Conservation (phyloP, 2,113 vertebrate species). For the Anseranas semipalmata region DNA sequence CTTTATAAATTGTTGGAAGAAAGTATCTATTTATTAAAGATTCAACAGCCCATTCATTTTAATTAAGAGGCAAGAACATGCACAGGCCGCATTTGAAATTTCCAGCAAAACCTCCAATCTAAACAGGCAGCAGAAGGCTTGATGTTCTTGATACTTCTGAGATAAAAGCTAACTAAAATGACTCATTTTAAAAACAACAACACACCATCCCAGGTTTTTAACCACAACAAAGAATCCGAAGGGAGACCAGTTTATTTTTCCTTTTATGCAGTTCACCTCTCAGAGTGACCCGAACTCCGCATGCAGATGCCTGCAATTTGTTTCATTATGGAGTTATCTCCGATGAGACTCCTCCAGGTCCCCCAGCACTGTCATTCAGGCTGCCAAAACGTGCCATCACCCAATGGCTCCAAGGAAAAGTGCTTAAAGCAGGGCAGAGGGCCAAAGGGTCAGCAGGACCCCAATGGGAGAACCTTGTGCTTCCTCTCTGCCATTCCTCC, state of each 20-base stretch:
- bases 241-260: constrained; percentile 20
- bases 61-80: not conserved
- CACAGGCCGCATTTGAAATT: not conserved
- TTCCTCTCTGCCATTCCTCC: not conserved
- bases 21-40: not conserved
- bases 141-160: not conserved
- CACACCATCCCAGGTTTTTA: constrained; percentile 25
- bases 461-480: not conserved
- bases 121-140: constrained; percentile 10
- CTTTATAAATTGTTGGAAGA: not conserved
- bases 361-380: not conserved
- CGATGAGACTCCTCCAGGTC: accelerated
- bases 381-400: not conserved
- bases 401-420: not conserved
- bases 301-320: constrained; percentile 4
- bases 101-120: constrained; percentile 7
- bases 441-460: not conserved
- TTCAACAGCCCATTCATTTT: not conserved
- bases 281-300: not conserved
- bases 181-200: constrained; percentile 32
- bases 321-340: constrained; percentile 21
- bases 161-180: constrained; percentile 12
- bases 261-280: constrained; percentile 19
- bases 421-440: not conserved
- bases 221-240: constrained; percentile 39